phyloP scores from a whole-genome alignment of 2,797 vertebrate genomes.

The Pterois miles region DNA sequence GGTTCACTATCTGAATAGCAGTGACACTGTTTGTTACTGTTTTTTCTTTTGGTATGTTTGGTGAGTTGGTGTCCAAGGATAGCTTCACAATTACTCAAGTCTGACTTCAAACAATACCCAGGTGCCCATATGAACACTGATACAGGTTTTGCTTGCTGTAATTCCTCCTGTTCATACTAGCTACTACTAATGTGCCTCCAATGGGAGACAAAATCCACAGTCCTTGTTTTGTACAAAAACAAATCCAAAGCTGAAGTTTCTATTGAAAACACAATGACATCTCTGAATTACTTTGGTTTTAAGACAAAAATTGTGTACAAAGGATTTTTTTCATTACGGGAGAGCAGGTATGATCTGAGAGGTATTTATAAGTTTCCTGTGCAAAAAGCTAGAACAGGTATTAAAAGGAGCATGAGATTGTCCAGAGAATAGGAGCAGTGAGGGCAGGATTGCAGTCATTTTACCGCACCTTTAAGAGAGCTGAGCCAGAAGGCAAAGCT shows the following conservation, averaged over 20 bases:
- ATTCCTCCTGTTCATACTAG: neutral
- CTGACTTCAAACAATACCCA: neutral
- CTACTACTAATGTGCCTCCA: neutral
- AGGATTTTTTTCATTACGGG: no score
- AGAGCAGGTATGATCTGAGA: no score
- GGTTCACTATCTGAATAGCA: conserved; percentile 32
- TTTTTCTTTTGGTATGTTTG: neutral
- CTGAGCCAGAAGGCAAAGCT: no score
- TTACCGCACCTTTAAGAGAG: no score
- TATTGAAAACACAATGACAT: neutral
- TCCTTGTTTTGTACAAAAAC: neutral
- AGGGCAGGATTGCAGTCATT: no score
- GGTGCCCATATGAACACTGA: neutral
- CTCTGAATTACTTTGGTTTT: neutral
- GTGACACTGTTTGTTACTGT: neutral
- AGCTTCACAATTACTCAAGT: neutral
- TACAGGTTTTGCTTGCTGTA: neutral
- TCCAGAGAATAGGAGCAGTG: no score
- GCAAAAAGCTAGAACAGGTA: no score
- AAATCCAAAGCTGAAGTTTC: neutral
- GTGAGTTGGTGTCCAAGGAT: neutral
- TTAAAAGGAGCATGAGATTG: no score
- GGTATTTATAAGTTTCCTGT: no score
- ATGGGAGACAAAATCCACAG: neutral
- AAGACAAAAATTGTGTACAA: neutral